A percentile compares a stretch with the other conserved stretches of the same genome.
Conservation (phyloP, 2,888 invertebrate species). For the Meteorus cinctellus region DNA sequence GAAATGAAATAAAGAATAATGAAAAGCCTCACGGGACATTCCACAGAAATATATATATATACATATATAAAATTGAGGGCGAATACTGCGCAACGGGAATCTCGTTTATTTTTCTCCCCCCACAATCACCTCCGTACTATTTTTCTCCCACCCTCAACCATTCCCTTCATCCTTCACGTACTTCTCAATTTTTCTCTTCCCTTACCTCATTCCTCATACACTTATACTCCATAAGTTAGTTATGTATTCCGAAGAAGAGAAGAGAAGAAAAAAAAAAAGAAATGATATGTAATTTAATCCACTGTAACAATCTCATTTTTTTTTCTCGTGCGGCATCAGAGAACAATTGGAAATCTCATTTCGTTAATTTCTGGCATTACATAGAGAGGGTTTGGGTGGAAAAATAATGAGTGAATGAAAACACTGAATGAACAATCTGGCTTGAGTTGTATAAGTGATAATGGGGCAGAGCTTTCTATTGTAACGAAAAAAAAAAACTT, state of each 20-base stretch:
- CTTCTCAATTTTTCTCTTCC: background rate
- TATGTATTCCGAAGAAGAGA: background rate
- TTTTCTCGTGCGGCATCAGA: background rate
- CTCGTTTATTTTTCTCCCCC: background rate
- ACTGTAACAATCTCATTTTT: background rate
- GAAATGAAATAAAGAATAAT: conserved; percentile 8
- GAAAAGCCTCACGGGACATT: conserved; percentile 4
- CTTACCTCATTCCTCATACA: background rate
- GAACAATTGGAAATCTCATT: background rate
- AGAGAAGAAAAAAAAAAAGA: background rate
- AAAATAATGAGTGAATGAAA: background rate
- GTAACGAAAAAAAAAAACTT: background rate
- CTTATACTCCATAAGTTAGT: background rate
- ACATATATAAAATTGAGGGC: background rate
- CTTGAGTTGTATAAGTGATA: background rate
- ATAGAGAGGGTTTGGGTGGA: background rate
- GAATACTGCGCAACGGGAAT: background rate
- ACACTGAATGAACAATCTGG: background rate
- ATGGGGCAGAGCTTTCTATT: background rate
- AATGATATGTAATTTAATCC: background rate
- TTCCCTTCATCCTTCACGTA: background rate
- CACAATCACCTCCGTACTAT: too few species aligned
- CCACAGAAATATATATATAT: too few species aligned
- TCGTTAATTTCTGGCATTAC: background rate
- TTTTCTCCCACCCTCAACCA: background rate